Conservation (phyloP, 1,140 invertebrate species). For the Diploscapter pachys region DNA sequence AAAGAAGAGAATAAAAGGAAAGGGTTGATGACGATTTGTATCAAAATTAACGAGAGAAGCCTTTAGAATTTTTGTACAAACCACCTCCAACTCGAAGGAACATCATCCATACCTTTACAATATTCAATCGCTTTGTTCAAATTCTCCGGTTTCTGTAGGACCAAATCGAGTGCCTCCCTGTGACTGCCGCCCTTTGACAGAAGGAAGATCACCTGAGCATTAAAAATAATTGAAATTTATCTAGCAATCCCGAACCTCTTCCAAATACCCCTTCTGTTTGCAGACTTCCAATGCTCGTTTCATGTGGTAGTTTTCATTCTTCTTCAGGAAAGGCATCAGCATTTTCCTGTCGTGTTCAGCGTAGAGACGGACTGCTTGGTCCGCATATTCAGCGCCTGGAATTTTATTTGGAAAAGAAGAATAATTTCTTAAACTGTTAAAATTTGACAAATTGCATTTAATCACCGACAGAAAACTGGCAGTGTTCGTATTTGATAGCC, state of each 20-base stretch:
- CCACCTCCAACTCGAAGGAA: too few relatives aligned
- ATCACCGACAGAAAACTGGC: too few relatives aligned
- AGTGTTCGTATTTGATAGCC: too few relatives aligned
- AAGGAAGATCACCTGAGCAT: slow-evolving; percentile 78
- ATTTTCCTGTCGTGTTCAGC: slow-evolving; percentile 80
- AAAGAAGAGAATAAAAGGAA: slow-evolving; percentile 53
- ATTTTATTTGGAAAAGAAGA: too few relatives aligned
- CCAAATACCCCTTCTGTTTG: slow-evolving; percentile 66
- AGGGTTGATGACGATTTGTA: too few relatives aligned
- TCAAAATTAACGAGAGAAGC: too few relatives aligned
- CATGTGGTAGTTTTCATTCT: slow-evolving; percentile 84
- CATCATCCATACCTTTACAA: slow-evolving; percentile 77
- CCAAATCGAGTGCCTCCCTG: slow-evolving; percentile 82
- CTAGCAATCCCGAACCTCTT: slow-evolving; percentile 73
- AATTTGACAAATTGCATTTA: too few relatives aligned
- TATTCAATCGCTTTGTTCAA: slow-evolving; percentile 90
- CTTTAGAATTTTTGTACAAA: too few relatives aligned
- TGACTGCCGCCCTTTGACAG: slow-evolving; percentile 86
- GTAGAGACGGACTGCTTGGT: slow-evolving; percentile 68
- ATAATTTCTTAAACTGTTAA: too few relatives aligned
- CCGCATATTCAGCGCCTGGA: slow-evolving; percentile 42
- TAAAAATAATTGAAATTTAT: slow-evolving; percentile 73
- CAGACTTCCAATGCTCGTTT: slow-evolving; percentile 85
- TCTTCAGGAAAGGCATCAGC: slow-evolving; percentile 80
- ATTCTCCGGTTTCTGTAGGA: slow-evolving; percentile 78